These are phyloP conservation scores for Tetraneura akinire DNA, from an alignment of 1,140 invertebrate species.

Conservation along the genomic window DNA sequence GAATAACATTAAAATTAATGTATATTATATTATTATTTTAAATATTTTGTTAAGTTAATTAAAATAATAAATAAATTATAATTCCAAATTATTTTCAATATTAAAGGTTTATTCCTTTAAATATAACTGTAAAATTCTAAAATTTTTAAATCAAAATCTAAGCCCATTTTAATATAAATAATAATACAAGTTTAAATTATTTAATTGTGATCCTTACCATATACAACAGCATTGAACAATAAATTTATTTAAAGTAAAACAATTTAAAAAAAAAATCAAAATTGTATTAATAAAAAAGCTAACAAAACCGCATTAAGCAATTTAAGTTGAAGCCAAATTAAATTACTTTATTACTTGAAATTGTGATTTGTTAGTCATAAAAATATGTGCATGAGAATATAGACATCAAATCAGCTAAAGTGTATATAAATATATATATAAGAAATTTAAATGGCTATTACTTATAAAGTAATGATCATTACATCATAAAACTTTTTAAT, in stretches of 20 bases:
- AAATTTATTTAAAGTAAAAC: constrained; percentile 16
- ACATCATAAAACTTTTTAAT: not conserved
- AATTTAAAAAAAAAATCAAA: too few species aligned
- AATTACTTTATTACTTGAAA: constrained; percentile 1
- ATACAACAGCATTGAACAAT: constrained; percentile 27
- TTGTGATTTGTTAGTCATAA: not conserved
- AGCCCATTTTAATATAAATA: too few species aligned
- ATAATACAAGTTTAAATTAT: not conserved
- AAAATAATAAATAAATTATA: too few species aligned
- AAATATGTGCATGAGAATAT: not conserved
- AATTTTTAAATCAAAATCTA: too few species aligned
- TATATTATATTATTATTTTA: too few species aligned
- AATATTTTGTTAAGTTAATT: too few species aligned
- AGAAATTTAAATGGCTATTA: not conserved
- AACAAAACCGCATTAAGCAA: constrained; percentile 30
- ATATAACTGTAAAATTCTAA: too few species aligned
- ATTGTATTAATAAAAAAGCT: not conserved
- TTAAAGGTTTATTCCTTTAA: too few species aligned
- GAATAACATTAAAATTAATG: too few species aligned
- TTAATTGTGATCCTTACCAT: constrained; percentile 28
- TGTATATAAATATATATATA: not conserved
- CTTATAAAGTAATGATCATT: not conserved
- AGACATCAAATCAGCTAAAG: constrained; percentile 11
- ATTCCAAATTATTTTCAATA: too few species aligned
- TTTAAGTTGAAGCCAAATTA: constrained; percentile 28